Base-by-base conservation (phyloP, 2,113 vertebrate species). In the Eudyptes chrysolophus region DNA sequence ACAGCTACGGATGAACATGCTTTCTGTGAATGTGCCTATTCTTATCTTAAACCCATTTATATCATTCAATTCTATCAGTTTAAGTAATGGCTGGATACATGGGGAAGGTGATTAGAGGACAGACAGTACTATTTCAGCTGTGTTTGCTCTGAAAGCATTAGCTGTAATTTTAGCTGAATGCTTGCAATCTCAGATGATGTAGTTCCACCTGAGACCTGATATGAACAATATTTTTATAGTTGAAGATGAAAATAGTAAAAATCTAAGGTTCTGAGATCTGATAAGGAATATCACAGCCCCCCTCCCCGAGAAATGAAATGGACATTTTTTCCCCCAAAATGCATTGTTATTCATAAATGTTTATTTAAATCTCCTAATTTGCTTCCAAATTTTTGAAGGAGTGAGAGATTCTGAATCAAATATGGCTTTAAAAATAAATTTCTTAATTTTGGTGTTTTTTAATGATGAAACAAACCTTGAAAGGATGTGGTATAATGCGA, bases 1-100 rank as follows among this genome's bases (percentile, higher is more conserved):
- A 75, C 11, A 64, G 29, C 21, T 58, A 29, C 18, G 17, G 3
- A 49, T 54, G 21, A 64, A 36, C 0, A 0, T 9, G 4, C 2
- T 52, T 89, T 25, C 38, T 27, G 18, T 36, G 11, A 58, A 17
- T 46, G 11, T 26, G 10, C 7, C 46, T 40, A 5, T 36, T 81
- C 49, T 49, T 72, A 7, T 32, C 19, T 42, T 40, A 72, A 87
- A 38, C 9, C 5, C 2, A 16, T 87, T 77, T 81, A 36, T 51
- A 36, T 15, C 7, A 21, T 27, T 66, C 26, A 20, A 10, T 52
- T 62, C 38, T 30, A 16, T 32, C 38, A 46, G n/a, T 27, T 68
- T 89, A 72, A 36, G 19, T 48, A 77, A 20, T 16, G 22, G 5
- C 26, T 58, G 42, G 16, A 11, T 34, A 6, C 7, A 14, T 6